Evolutionary conservation across 2,888 invertebrate genomes (phyloP).

Genomic region (Molorchus minor): DNA sequence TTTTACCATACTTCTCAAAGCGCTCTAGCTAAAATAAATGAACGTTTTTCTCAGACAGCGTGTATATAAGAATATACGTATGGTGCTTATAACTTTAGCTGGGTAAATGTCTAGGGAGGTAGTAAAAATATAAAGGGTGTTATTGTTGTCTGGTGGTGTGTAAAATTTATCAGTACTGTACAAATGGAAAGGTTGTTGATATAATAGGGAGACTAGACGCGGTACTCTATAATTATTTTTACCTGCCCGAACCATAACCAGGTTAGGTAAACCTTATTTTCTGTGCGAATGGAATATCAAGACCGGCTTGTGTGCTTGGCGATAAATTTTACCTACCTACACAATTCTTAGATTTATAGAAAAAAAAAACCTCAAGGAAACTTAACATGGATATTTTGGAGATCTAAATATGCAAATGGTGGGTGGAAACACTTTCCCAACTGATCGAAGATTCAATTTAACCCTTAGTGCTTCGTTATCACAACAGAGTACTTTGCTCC

Average conservation of each 20-base stretch:
- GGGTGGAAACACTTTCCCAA: background rate
- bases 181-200: constrained; percentile 19
- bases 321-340: no score
- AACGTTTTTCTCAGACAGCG: no score
- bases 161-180: constrained; percentile 22
- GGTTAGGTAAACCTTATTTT: constrained; percentile 30
- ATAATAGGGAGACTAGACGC: constrained; percentile 23
- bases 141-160: constrained; percentile 15
- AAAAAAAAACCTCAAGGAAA: no score
- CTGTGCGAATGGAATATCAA: constrained; percentile 21
- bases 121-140: constrained; percentile 11
- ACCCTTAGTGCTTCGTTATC: constrained; percentile 1
- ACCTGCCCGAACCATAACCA: constrained; percentile 27
- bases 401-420: no score
- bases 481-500: background rate
- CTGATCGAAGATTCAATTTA: constrained; percentile 2
- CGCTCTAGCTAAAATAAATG: no score
- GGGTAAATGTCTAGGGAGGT: no score
- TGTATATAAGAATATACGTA: no score
- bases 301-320: no score
- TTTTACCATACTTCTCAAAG: no score
- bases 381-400: no score
- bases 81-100: no score
- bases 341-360: no score
- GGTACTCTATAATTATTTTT: constrained; percentile 35